Base-by-base conservation (phyloP, 1,140 invertebrate genomes). In the Subanguina moxae region DNA sequence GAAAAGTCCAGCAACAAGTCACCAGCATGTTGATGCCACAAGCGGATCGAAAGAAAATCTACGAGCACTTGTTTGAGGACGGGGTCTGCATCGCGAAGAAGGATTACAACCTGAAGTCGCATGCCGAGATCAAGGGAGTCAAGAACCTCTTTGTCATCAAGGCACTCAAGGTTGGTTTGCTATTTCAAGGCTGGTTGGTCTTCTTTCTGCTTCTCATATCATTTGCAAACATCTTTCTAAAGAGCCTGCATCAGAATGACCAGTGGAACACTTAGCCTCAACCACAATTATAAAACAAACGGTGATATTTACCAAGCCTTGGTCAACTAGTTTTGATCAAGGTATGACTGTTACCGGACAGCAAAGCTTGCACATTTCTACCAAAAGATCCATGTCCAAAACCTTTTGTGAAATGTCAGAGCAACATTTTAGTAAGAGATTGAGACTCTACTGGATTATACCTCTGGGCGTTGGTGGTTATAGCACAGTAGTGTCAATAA, bases 71-170 rank as follows among this genome's bases (percentile, higher is more conserved):
- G 71, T 95, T 95, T 85, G 94, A 94, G 83, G 93, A 96, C 86
- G 93, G 93, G 82, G 93, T 95, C 65, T 90, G 94, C 88, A 92
- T 96, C 73, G 93, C 93, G 0, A 93, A 92, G 84, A 97, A 97
- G 82, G 94, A 98, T 85, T 94, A 91, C 82, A 90, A 93, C 87
- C 89, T 90, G 64, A 89, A 93, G 58, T 94, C 94, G 84, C 95
- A 98, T 85, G 91, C 93, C 15, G 91, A 94, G 82, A 86, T 97
- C 71, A 91, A 94, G 83, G 88, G 86, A 78, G 94, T 97, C 77
- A 92, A 93, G 52, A 99, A 99, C 86, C 88, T 99, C 64, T 90
- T 98, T 86, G 95, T 99, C 30, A 97, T 98, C 81, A 98, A 98
- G 85, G 92, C 94, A 71, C 87, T 97, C 85, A 89, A 90, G 86